These are phyloP conservation scores for Aratinga solstitialis DNA, from an alignment of 2,797 vertebrate genomes.

Conservation along the genomic window DNA sequence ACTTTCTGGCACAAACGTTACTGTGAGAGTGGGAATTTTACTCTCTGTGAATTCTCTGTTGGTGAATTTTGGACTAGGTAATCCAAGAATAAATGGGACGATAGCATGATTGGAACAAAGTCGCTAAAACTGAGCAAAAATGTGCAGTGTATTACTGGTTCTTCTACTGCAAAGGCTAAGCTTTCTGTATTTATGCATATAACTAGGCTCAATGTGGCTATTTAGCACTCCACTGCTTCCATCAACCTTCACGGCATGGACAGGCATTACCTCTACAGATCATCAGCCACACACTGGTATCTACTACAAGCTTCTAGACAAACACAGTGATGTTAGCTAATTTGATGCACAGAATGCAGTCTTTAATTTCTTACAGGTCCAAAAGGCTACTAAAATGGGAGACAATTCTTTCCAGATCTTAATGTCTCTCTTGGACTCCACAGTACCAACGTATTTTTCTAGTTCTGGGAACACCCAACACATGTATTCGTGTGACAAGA, in stretches of 20 bases:
- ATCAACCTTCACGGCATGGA: background rate
- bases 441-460: background rate
- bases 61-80: background rate
- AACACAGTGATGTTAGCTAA: background rate
- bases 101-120: background rate
- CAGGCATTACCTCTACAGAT: background rate
- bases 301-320: background rate
- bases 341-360: background rate
- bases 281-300: background rate
- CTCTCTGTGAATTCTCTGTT: background rate
- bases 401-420: background rate
- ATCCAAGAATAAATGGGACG: background rate
- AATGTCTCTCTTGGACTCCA: background rate
- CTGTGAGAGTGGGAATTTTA: background rate
- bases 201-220: background rate
- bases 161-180: background rate
- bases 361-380: background rate
- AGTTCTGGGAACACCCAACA: background rate
- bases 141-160: background rate
- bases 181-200: background rate
- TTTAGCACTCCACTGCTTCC: background rate
- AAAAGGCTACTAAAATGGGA: background rate
- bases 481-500: background rate
- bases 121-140: background rate
- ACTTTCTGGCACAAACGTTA: background rate